Evolutionary conservation across 2,797 vertebrate species (phyloP), one percentile per base, ranked within the genome.

Genomic region (Petrocephalus sullivani): DNA sequence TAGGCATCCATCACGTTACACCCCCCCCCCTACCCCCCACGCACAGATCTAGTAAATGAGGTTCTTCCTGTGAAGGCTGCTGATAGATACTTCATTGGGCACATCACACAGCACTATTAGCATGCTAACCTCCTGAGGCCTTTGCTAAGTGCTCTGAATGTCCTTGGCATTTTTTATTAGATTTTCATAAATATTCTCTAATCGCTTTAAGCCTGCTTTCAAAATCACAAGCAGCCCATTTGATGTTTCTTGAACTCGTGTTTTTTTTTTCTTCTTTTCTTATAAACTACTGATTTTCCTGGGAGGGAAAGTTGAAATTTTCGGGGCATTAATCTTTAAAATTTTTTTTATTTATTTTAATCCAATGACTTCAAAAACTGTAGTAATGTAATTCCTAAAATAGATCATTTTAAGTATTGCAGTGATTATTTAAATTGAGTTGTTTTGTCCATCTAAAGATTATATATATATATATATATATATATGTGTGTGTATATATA

Each of bases 1-100:
- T 54, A 88, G 23, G 37, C 82, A 67, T 90, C 90, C 87, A 88
- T 87, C 81, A 85, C 82, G 81, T 58, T 4, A 3, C 41, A 3
- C 41, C 41, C 41, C 41, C 41, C 41, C 41, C 1, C 41, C 37
- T 3, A 2, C 54, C 37, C 21, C 7, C 56, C 58, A 16, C 49
- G 23, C 60, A 28, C 53, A 46, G 54, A 60, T 57, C 60, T 81
- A 57, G 56, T 58, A 49, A 89, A 87, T 83, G 51, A 64, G 21
- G 71, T 75, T 75, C 56, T 61, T 86, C 86, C 78, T 84, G 41
- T 64, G 82, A 56, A 49, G 46, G 46, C 37, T 85, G 41, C 46
- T 85, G 41, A 88, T 49, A 57, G 21, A 85, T 49, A 46, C 57
- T 49, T n/a, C 56, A 51, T 33, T 46, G 82, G 46, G 16, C 28